Conservation (phyloP, 2,797 vertebrate genomes). For the Danio tinwini region DNA sequence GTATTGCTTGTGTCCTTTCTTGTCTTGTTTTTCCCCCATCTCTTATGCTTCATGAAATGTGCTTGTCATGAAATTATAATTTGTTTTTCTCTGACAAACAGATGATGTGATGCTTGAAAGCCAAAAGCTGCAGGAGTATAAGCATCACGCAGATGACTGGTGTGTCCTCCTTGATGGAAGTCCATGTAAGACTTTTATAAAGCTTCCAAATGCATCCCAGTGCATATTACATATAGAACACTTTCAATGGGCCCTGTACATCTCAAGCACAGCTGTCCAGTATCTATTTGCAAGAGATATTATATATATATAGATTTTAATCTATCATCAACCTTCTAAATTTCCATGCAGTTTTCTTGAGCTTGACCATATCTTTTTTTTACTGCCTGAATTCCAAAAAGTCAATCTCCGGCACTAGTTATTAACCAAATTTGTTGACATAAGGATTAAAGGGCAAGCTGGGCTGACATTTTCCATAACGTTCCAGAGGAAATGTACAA, state of each 20-base stretch:
- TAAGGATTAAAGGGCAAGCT: not conserved
- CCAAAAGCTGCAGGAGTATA: constrained; percentile 55
- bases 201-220: constrained; percentile 46
- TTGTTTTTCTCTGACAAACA: not conserved
- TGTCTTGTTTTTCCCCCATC: not conserved
- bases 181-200: constrained; percentile 32
- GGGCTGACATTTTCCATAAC: constrained; percentile 18
- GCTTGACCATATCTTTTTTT: not conserved
- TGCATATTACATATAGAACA: constrained; percentile 64
- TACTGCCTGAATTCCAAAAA: not conserved
- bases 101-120: constrained; percentile 45
- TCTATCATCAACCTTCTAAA: not conserved
- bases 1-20: not conserved
- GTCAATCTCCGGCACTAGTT: constrained; percentile 14
- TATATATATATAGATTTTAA: too few relatives aligned
- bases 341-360: not conserved
- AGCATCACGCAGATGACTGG: constrained; percentile 72
- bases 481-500: constrained; percentile 1
- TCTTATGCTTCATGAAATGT: not conserved
- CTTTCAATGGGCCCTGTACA: too few relatives aligned
- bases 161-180: constrained; percentile 67
- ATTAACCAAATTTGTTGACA: constrained; percentile 11
- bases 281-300: too few relatives aligned
- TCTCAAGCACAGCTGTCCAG: not conserved
- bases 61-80: not conserved